Evolutionary conservation across 2,113 vertebrate genomes (phyloP), one percentile per base, ranked within the genome.

Genomic region (Tympanuchus pallidicinctus): DNA sequence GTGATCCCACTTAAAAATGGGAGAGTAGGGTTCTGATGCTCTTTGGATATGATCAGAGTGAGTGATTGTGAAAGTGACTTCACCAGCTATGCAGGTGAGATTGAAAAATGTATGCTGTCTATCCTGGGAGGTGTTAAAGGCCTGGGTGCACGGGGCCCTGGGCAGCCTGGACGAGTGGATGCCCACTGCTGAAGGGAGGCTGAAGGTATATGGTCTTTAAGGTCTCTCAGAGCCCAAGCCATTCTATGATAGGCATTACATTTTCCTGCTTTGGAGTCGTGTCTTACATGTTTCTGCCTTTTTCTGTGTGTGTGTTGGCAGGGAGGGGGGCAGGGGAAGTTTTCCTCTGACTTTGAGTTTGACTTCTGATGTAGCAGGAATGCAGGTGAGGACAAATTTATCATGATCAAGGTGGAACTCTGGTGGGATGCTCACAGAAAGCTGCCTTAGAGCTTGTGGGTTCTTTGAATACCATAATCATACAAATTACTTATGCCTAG

Each of bases 1-100:
- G 30, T 27, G 30, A 36, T 18, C 6, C 3, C 2, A 2, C 1
- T 0, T 54, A 6, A 61, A 47, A 15, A 0, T 50, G 18, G 80
- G 8, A 45, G 43, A 9, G 34, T 20, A 24, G 28, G 12, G 45
- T 48, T 86, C 40, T 72, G 17, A 4, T 32, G 22, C 36, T 42
- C 11, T 43, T 38, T 34, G 57, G 54, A 4, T 40, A n/a, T 13
- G 4, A 28, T 32, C 32, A 64, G 32, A n/a, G 24, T 11, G 22
- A 15, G 6, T 0, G 1, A 17, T 22, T 7, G 15, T 13, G 6
- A 2, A 18, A 47, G 52, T 10, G 24, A n/a, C 27, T 59, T 43
- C 50, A 28, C 47, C 5, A 14, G 54, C 69, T 69, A 13, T 61
- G 72, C 10, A 56, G 22, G 25, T 42, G 66, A 42, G 72, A 30